phyloP scores from a whole-genome alignment of 2,888 invertebrate genomes.

The Crepidodera aurea region DNA sequence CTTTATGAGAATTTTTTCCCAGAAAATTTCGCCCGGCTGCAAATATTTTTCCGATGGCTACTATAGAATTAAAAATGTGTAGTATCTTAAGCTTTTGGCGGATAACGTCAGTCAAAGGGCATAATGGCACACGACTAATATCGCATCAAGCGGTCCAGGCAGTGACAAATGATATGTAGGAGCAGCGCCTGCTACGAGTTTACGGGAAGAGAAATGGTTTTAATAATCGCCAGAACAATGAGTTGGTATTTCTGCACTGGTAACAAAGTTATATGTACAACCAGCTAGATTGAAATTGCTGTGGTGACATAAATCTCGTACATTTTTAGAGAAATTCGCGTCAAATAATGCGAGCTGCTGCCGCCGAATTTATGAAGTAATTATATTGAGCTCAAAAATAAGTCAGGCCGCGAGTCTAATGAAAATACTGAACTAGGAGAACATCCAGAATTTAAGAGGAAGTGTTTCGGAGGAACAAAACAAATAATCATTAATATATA shows the following conservation, averaged over 20 bases:
- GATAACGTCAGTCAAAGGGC: too few species aligned
- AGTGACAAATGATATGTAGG: constrained; percentile 46
- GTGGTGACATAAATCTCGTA: constrained; percentile 38
- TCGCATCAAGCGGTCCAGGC: constrained; percentile 41
- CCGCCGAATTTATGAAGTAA: constrained; percentile 22
- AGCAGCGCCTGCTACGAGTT: constrained; percentile 38
- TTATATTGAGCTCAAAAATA: too few species aligned
- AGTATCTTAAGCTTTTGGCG: too few species aligned
- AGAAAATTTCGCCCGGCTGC: too few species aligned
- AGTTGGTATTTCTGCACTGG: constrained; percentile 39
- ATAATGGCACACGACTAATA: constrained; percentile 18
- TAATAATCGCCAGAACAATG: constrained; percentile 45
- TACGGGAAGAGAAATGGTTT: constrained; percentile 45
- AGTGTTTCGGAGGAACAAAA: too few species aligned
- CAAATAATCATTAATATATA: too few species aligned
- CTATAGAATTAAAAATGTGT: too few species aligned
- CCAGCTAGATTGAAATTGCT: constrained; percentile 40
- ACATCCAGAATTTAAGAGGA: too few species aligned
- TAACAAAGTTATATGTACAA: constrained; percentile 41
- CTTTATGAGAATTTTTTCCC: too few species aligned
- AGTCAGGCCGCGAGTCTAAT: too few species aligned
- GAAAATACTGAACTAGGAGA: too few species aligned
- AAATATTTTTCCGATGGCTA: too few species aligned
- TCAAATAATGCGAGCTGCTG: constrained; percentile 33
- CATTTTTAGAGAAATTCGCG: constrained; percentile 33